phyloP scores from a whole-genome alignment of 2,113 vertebrate species.

The Gymnobelideus leadbeateri region DNA sequence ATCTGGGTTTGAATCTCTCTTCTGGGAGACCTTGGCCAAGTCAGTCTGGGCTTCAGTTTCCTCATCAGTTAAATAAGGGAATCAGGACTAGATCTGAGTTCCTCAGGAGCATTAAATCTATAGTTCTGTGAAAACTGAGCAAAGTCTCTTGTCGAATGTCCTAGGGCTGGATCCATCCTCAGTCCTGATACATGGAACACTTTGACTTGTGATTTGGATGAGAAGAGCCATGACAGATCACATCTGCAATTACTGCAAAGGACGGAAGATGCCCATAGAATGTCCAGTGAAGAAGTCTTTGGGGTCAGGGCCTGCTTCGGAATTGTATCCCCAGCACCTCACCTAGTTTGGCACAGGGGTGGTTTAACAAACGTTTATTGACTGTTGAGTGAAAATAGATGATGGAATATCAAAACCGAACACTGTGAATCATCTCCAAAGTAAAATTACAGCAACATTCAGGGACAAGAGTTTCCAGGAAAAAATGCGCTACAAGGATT shows the following conservation, averaged over 20 bases:
- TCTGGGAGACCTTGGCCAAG: background rate
- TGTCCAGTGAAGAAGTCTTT: background rate
- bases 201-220: background rate
- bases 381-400: background rate
- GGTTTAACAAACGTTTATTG: background rate
- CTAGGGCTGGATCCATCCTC: background rate
- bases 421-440: conserved; percentile 31
- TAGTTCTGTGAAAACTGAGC: background rate
- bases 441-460: conserved; percentile 46
- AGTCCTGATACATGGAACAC: background rate
- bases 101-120: background rate
- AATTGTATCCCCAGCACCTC: background rate
- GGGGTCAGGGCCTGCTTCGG: background rate
- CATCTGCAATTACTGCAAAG: background rate
- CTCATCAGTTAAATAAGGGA: background rate
- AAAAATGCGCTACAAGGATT: conserved; percentile 20
- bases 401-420: background rate
- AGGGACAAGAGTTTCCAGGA: conserved; percentile 19
- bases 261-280: background rate
- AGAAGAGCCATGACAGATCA: background rate
- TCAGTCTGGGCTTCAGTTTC: background rate
- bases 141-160: background rate
- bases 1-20: background rate
- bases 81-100: background rate
- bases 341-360: background rate